Conservation (phyloP, 2,113 vertebrate genomes). For the Phoenicopterus ruber region DNA sequence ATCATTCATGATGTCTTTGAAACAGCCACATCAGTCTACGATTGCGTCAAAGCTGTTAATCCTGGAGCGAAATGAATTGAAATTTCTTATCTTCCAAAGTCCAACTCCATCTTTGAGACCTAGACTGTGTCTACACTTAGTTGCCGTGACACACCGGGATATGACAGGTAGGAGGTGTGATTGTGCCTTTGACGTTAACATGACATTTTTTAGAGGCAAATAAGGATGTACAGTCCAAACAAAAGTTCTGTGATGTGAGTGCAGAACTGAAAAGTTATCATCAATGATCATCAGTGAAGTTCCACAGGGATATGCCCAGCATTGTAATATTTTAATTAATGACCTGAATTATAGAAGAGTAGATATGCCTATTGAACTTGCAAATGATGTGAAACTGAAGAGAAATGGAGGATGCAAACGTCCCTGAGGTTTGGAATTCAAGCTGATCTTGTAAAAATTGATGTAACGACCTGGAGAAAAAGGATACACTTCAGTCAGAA, state of each 20-base stretch:
- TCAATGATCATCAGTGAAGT: background rate
- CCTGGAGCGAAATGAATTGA: background rate
- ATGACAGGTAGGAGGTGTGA: background rate
- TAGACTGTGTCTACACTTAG: background rate
- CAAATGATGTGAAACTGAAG: background rate
- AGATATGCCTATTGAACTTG: background rate
- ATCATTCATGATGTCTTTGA: background rate
- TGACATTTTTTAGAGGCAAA: background rate
- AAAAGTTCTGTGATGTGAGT: background rate
- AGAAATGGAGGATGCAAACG: background rate
- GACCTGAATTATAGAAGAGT: background rate
- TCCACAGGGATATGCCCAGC: background rate
- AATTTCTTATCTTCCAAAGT: background rate
- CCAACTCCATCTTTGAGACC: background rate
- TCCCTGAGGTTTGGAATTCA: background rate
- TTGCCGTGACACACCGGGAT: rapidly evolving
- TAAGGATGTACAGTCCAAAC: background rate
- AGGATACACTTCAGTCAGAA: background rate
- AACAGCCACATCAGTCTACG: background rate
- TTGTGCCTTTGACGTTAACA: background rate
- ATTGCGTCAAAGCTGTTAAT: background rate
- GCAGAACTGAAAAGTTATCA: background rate
- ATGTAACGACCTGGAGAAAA: background rate
- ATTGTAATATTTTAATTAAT: background rate
- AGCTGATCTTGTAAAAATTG: background rate